phyloP scores from a whole-genome alignment of 2,113 vertebrate genomes.

The Rhodinocichla rosea region DNA sequence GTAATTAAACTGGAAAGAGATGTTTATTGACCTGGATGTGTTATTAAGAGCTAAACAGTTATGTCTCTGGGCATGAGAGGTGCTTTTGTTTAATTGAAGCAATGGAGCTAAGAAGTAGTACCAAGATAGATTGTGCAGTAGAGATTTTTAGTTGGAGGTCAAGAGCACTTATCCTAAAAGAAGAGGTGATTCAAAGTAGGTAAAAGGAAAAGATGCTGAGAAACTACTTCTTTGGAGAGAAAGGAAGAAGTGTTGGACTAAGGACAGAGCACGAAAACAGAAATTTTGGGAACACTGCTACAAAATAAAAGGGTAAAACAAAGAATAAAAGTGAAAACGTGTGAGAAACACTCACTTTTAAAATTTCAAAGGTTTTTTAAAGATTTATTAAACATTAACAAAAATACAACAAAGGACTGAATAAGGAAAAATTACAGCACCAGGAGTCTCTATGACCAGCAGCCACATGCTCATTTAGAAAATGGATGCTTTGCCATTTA shows the following conservation, averaged over 20 bases:
- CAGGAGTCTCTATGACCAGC: rapidly evolving
- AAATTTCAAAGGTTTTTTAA: background rate
- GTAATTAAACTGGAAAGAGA: background rate
- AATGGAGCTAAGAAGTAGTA: background rate
- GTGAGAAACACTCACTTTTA: background rate
- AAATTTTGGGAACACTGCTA: background rate
- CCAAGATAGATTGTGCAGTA: background rate
- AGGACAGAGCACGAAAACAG: background rate
- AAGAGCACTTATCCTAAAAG: background rate
- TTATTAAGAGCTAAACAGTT: background rate
- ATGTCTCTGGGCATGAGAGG: background rate
- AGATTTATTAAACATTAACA: background rate
- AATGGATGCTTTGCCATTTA: background rate
- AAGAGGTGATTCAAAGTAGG: background rate
- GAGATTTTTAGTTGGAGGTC: background rate
- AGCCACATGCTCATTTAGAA: background rate
- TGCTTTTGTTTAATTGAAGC: background rate
- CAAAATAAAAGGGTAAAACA: background rate
- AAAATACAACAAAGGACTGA: background rate
- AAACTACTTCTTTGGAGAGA: background rate
- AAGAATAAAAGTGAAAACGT: background rate
- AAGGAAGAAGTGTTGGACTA: background rate
- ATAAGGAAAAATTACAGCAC: background rate
- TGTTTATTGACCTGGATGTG: background rate
- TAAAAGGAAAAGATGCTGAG: background rate